Percentiles rank a stretch among this genome's conserved stretches.
Conservation (phyloP, 2,888 invertebrate genomes). For the Melieria omissa region DNA sequence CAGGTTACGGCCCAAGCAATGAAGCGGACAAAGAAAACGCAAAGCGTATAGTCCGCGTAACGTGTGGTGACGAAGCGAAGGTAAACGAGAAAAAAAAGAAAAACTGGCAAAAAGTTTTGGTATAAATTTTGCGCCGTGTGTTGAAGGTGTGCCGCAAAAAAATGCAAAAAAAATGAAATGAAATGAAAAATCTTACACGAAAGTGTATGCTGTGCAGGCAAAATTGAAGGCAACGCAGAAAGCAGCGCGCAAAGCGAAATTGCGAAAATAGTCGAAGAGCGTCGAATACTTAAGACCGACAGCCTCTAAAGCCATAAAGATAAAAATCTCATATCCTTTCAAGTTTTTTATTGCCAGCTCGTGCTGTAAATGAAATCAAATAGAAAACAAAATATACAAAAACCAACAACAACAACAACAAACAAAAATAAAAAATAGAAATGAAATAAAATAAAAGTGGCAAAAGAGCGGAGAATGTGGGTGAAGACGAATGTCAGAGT, state of each 20-base stretch:
- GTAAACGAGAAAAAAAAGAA: neutral
- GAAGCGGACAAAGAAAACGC: neutral
- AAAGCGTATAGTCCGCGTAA: too few relatives aligned
- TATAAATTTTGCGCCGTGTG: neutral
- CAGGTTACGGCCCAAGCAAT: neutral
- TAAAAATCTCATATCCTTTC: conserved; percentile 35
- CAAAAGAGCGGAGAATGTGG: neutral
- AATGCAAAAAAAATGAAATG: too few relatives aligned
- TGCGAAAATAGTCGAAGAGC: too few relatives aligned
- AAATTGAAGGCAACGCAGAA: too few relatives aligned
- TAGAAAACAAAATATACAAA: conserved; percentile 11
- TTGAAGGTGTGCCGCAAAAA: neutral
- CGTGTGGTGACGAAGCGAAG: neutral
- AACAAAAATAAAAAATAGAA: conserved; percentile 1
- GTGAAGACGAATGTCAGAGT: neutral
- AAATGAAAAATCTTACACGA: too few relatives aligned
- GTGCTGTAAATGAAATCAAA: conserved; percentile 7
- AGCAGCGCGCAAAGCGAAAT: too few relatives aligned
- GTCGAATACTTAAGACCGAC: too few relatives aligned
- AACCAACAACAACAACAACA: conserved; percentile 2
- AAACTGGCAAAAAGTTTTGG: conserved; percentile 12
- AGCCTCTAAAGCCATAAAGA: conserved; percentile 21
- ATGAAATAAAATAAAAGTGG: conserved; percentile 9
- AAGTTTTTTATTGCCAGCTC: conserved; percentile 27
- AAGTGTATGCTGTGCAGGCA: too few relatives aligned